Base-by-base conservation (phyloP, 2,797 vertebrate genomes). In the Acipenser oxyrinchus region DNA sequence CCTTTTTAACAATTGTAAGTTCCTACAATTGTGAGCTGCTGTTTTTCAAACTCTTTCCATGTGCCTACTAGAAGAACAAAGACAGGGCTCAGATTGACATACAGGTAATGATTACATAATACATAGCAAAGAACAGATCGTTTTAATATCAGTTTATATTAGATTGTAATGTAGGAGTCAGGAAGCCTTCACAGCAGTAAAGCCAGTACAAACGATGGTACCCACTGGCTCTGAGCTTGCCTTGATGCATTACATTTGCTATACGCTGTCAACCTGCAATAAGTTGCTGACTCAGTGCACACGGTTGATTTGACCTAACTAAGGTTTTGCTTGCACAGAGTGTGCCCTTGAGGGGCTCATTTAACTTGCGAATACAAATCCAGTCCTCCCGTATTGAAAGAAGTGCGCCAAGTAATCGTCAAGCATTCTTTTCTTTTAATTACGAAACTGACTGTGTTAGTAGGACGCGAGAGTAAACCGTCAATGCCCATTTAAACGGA, bases 251-350 rank as follows among this genome's bases (percentile, higher is more conserved):
- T 78, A 69, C 65, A 74, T 71, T 70, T 76, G 77, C 73, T 58
- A 64, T 52, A 77, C 81, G 78, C 81, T 78, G 79, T 78, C 70
- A 62, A 77, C 63, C 76, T 83, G 72, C 84, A 88, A 86, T 89
- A 85, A 83, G 15, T 10, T 72, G 73, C 73, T 69, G 75, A 70
- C 72, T 71, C 74, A 71, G 77, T 72, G 37, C 65, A 1, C 65
- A 1, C 71, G 88, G 88, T 89, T 86, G 83, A 81, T 72, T 81
- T 89, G 89, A 90, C 89, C 88, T 77, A 84, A 79, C 71, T 77
- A 66, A 77, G 73, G 73, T 74, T 75, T 53, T 53, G 23, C 66
- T 67, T 6, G 55, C 61, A 70, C 74, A 70, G 23, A 37, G 23
- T 37, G 23, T 37, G 23, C 23, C 23, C 23, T 37, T 7, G 60